Conservation (phyloP, 2,113 vertebrate genomes). For the Pycnonotus jocosus region DNA sequence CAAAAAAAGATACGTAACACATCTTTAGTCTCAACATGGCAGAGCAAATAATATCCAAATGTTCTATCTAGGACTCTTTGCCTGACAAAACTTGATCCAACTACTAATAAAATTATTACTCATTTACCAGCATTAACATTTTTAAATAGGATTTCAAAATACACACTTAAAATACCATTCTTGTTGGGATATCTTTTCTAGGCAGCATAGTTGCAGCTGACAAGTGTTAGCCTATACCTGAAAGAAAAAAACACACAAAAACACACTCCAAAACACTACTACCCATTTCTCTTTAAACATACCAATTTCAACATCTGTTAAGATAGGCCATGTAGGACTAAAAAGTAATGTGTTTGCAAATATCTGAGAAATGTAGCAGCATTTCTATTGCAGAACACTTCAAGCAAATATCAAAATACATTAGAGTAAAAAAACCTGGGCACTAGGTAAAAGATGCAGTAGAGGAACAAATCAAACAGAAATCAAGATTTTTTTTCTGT, state of each 20-base stretch:
- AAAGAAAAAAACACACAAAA: neutral
- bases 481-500: neutral
- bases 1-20: neutral
- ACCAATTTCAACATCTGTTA: neutral
- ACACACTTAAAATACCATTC: neutral
- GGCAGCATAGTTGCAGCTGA: neutral
- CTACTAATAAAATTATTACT: neutral
- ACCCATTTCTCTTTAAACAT: neutral
- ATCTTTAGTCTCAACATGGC: neutral
- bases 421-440: neutral
- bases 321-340: neutral
- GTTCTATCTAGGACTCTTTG: neutral
- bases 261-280: rapidly evolving
- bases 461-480: neutral
- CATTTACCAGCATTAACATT: neutral
- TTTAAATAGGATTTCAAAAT: neutral
- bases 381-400: neutral
- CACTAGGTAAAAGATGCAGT: neutral
- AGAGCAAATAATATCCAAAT: neutral
- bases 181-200: neutral
- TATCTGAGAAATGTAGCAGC: neutral
- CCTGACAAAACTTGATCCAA: neutral
- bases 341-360: neutral
- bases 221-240: neutral
- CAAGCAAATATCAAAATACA: neutral